Conservation (phyloP, 37 sponge, comb jelly and placozoan genomes). For the Hormiphora californensis region DNA sequence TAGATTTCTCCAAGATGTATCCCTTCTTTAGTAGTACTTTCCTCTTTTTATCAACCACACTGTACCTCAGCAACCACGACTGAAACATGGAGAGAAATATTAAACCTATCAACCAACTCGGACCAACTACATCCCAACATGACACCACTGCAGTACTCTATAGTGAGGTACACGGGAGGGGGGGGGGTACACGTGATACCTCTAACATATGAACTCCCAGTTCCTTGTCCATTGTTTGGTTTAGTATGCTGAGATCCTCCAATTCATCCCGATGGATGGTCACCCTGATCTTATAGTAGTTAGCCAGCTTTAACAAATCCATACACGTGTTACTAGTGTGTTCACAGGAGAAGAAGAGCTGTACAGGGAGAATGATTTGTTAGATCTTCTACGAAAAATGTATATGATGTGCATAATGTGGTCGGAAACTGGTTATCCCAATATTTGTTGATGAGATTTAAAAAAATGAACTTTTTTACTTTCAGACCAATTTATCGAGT, state of each 20-base stretch:
- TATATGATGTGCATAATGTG: background rate
- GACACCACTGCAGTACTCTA: too few species aligned
- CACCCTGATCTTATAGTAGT: slow-evolving; percentile 46
- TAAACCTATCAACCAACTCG: too few species aligned
- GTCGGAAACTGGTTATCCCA: too few species aligned
- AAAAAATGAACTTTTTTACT: too few species aligned
- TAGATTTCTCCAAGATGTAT: slow-evolving; percentile 11
- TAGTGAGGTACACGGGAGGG: too few species aligned
- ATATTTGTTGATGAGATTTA: too few species aligned
- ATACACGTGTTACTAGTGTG: slow-evolving; percentile 51
- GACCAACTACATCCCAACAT: too few species aligned
- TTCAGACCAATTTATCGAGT: too few species aligned
- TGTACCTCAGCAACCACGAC: slow-evolving; percentile 24
- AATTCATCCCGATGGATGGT: slow-evolving; percentile 30
- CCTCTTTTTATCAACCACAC: slow-evolving; percentile 29
- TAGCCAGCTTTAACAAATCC: slow-evolving; percentile 34
- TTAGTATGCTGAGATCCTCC: background rate
- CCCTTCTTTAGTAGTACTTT: slow-evolving; percentile 45
- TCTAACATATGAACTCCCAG: background rate
- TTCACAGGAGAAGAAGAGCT: slow-evolving; percentile 39
- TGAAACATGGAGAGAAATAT: too few species aligned
- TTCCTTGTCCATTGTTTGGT: background rate
- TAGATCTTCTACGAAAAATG: slow-evolving; percentile 1
- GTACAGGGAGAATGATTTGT: too few species aligned
- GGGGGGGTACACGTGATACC: too few species aligned